Conservation (phyloP, 2,888 invertebrate species). For the Melinaea menophilus region DNA sequence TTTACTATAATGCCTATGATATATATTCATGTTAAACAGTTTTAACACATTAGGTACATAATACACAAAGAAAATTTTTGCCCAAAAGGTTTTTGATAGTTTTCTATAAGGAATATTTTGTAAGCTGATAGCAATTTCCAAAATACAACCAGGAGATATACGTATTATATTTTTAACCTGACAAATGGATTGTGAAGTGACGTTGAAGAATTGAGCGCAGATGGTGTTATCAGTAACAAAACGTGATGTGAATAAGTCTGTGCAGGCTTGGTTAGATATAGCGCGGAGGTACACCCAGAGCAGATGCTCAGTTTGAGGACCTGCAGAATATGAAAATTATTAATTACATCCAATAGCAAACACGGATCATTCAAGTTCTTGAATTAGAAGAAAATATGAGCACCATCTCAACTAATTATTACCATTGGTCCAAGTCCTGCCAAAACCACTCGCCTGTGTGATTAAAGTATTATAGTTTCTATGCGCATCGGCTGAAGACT, state of each 20-base stretch:
- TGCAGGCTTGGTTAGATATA: constrained; percentile 49
- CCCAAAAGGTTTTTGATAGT: background rate
- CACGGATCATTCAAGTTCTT: background rate
- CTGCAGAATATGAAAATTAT: constrained; percentile 34
- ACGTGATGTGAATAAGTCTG: constrained; percentile 39
- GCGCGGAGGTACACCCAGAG: constrained; percentile 63
- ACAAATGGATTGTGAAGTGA: constrained; percentile 67
- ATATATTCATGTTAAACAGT: background rate
- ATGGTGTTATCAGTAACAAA: constrained; percentile 50
- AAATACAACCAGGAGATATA: background rate
- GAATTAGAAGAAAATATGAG: background rate
- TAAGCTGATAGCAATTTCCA: background rate
- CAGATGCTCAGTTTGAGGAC: constrained; percentile 43
- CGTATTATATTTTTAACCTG: constrained; percentile 36
- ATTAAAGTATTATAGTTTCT: constrained; percentile 45
- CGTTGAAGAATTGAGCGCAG: constrained; percentile 62
- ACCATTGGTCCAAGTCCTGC: constrained; percentile 63
- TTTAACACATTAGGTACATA: background rate
- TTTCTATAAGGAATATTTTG: background rate
- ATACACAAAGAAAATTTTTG: background rate
- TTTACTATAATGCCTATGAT: background rate
- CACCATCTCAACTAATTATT: constrained; percentile 10
- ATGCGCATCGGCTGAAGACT: constrained; percentile 47
- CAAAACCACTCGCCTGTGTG: constrained; percentile 58
- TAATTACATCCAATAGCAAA: too few relatives aligned